Evolutionary conservation across 2,113 vertebrate species (phyloP).

Genomic region (Eubucco bourcierii): DNA sequence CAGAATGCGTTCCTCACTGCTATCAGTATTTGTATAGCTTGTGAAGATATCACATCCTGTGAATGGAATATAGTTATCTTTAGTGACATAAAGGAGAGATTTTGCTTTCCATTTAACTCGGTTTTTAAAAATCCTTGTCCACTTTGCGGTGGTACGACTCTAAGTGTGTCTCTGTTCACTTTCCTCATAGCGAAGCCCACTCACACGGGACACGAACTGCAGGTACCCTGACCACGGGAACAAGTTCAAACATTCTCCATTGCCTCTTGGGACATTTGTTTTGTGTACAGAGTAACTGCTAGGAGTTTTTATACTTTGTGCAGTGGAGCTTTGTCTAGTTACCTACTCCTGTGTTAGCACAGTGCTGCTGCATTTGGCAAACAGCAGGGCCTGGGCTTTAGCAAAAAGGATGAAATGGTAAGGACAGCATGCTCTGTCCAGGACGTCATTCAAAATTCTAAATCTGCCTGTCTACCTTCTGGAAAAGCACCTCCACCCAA

Average conservation of each 20-base stretch:
- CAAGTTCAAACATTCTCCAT: neutral
- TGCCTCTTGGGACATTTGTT: neutral
- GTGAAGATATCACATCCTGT: too few species aligned
- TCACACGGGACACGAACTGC: neutral
- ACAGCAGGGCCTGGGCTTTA: neutral
- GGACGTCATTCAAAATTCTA: neutral
- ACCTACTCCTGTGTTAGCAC: neutral
- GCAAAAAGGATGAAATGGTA: neutral
- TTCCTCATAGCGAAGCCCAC: fast-evolving
- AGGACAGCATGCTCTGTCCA: fast-evolving
- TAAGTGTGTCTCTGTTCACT: neutral
- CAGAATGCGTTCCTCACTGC: neutral
- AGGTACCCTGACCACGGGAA: too few species aligned
- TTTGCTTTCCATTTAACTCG: neutral
- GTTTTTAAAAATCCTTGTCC: neutral
- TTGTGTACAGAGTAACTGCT: neutral
- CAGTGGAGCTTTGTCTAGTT: neutral
- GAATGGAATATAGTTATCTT: neutral
- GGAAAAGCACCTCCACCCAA: neutral
- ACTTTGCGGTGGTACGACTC: neutral
- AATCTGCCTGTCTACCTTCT: neutral
- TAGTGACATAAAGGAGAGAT: neutral
- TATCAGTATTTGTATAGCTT: neutral
- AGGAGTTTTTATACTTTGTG: neutral
- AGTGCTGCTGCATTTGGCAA: neutral